Base-by-base conservation (phyloP, 2,888 invertebrate genomes). In the Sicus ferrugineus region DNA sequence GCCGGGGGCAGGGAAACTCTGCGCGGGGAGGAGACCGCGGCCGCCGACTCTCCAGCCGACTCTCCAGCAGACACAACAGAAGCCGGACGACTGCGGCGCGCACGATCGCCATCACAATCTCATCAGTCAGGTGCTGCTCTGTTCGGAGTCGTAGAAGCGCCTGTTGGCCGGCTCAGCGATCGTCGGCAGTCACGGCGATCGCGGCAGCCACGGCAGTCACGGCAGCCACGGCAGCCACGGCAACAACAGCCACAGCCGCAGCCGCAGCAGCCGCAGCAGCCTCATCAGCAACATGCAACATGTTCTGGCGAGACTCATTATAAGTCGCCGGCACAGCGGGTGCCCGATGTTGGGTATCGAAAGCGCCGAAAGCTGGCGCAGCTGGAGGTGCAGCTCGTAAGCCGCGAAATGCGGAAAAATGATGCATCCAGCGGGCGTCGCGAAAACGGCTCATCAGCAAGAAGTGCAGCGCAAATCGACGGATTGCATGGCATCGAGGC, bases 61-160 rank as follows among this genome's bases (percentile, higher is more conserved):
- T n/a, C n/a, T n/a, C n/a, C n/a, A 30, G 62, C 50, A 19, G 16
- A 28, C 67, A n/a, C 34, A 52, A 50, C 70, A 62, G 70, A 67
- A 67, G 70, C 70, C 50, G 16, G 6, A 67, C 61, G 70, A 78
- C 76, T 74, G 61, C 76, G 46, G 42, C 46, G 52, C 31, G 68
- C 64, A 69, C 59, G 63, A 67, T 54, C 64, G 54, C 66, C 58
- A 65, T 66, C 42, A 34, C n/a, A n/a, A n/a, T 61, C 31, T 52
- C 52, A 48, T 48, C 68, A 50, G 50, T 46, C 58, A 48, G 59
- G n/a, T 5, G 3, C 42, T 30, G 23, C 34, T 42, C 19, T 38
- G 28, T 30, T 50, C 14, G 19, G n/a, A n/a, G n/a, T n/a, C n/a
- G n/a, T n/a, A n/a, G n/a, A n/a, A 42, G 4, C 16, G 4, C 42